Evolutionary conservation across 2,113 vertebrate genomes (phyloP), one percentile per base, ranked within the genome.

Genomic region (Onychorhynchus coronatus): DNA sequence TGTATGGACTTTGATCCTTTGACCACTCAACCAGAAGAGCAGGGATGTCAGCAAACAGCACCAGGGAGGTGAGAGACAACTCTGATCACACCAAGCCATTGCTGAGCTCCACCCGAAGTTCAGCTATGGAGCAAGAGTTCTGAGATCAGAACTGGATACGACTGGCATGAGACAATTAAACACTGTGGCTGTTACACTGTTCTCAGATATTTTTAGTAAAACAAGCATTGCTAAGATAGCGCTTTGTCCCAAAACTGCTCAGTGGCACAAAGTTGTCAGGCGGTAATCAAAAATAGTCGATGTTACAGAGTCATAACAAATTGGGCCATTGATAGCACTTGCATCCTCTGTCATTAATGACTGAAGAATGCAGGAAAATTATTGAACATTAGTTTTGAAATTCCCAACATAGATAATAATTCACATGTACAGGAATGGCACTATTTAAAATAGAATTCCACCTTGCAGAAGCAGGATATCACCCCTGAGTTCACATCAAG

Each of bases 371-470:
- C 12, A 52, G 39, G 17, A 63, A 50, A 74, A 73, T 25, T 18
- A n/a, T 5, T 28, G 12, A 85, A 50, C 20, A 9, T 28, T 23
- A 77, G 44, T 18, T 70, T 65, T 79, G 49, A 33, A 71, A 71
- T 37, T 41, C 65, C 17, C 33, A 81, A 6, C 10, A 37, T 3
- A 20, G 10, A 41, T 27, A 42, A 33, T 20, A 56, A 67, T 20
- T 46, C 56, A 47, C 74, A 42, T 79, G 96, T 88, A 65, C 41
- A 61, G 44, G 63, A 82, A 52, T 84, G 73, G 72, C 42, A 67
- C 56, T 75, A 15, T 56, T 96, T 96, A n/a, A 79, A 66, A 77
- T 15, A 86, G 52, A 95, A 91, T 93, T 88, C 31, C 49, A 58
- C 63, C 49, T 47, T 3, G 1, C 80, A 94, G 75, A 83, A 78